A percentile compares a stretch with the other conserved stretches of the same genome.
phyloP scores from a whole-genome alignment of 2,797 vertebrate genomes.

The Chelon auratus region DNA sequence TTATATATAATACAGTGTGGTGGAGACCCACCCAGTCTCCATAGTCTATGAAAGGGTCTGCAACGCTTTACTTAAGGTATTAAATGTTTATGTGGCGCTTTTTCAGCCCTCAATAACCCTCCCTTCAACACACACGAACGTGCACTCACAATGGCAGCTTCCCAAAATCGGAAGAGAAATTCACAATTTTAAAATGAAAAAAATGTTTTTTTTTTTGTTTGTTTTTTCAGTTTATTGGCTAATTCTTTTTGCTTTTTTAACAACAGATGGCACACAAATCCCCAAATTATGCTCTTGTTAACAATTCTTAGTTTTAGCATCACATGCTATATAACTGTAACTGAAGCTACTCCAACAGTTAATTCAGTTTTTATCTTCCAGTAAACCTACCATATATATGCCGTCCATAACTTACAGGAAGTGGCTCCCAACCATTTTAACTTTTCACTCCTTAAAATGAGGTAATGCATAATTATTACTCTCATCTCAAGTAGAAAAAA shows the following conservation, averaged over 20 bases:
- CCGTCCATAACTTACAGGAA: not conserved
- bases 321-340: not conserved
- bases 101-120: constrained; percentile 66
- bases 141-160: constrained; percentile 19
- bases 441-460: not conserved
- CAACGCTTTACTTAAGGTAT: constrained; percentile 78
- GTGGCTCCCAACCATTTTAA: not conserved
- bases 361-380: not conserved
- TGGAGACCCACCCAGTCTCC: constrained; percentile 74
- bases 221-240: constrained; percentile 6
- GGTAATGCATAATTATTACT: not conserved
- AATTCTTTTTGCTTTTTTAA: not conserved
- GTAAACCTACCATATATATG: not conserved
- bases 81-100: constrained; percentile 84
- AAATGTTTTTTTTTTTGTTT: not conserved
- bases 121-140: constrained; percentile 27
- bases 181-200: constrained; percentile 20
- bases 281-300: not conserved
- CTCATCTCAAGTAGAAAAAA: not conserved
- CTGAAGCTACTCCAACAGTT: not conserved
- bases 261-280: not conserved
- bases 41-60: constrained; percentile 69
- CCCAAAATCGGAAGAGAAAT: constrained; percentile 31
- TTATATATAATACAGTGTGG: constrained; percentile 82
- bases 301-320: not conserved